Conservation (phyloP, 1,140 invertebrate genomes). For the Drosophila kurseongensis region DNA sequence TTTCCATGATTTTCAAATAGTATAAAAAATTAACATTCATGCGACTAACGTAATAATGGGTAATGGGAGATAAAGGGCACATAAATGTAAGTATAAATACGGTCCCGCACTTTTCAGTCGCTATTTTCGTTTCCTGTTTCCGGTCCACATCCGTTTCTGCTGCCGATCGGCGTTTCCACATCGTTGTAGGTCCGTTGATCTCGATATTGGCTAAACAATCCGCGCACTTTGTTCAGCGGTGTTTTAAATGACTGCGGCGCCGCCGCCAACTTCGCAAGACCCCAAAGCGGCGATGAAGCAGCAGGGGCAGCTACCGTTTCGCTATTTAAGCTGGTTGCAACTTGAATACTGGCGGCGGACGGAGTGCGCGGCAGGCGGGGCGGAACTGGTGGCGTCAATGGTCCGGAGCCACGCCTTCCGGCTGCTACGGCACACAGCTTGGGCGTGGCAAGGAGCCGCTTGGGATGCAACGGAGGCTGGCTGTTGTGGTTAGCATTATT, state of each 20-base stretch:
- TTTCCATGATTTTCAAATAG: not conserved
- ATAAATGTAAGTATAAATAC: not conserved
- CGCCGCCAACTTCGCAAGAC: slow-evolving; percentile 9
- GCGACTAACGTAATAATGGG: not conserved
- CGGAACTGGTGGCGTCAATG: slow-evolving; percentile 1
- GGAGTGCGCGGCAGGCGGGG: slow-evolving; percentile 3
- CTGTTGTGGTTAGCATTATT: not conserved
- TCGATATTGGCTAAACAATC: slow-evolving; percentile 55
- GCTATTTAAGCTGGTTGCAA: not conserved
- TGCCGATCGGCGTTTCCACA: slow-evolving; percentile 1
- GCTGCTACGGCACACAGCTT: slow-evolving; percentile 22
- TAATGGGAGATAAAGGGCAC: not conserved
- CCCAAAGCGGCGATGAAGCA: slow-evolving; percentile 3
- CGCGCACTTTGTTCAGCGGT: slow-evolving; percentile 54
- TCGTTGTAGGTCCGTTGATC: slow-evolving; percentile 8
- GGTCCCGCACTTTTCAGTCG: not conserved
- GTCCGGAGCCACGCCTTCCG: slow-evolving; percentile 15
- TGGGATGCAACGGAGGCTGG: slow-evolving; percentile 13
- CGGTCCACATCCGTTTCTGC: not conserved
- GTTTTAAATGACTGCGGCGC: slow-evolving; percentile 54
- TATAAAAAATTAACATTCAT: slow-evolving; percentile 1
- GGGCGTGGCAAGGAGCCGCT: slow-evolving; percentile 37
- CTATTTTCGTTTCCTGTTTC: not conserved
- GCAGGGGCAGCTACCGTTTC: not conserved
- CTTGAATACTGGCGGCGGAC: slow-evolving; percentile 1